Percentiles rank a stretch among this genome's conserved stretches.
phyloP scores from a whole-genome alignment of 1,140 invertebrate species.

The Aphidius ervi region DNA sequence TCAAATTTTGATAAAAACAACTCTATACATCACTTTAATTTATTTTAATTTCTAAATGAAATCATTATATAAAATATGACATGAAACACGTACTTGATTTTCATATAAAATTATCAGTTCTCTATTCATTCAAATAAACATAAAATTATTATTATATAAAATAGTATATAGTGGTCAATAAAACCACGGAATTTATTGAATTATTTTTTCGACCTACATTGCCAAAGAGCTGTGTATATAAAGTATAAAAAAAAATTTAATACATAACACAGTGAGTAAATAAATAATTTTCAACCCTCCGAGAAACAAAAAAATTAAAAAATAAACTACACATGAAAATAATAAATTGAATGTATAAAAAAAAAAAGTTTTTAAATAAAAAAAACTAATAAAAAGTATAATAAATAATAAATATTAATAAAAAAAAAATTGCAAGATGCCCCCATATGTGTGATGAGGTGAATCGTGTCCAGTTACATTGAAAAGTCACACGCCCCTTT shows the following conservation, averaged over 20 bases:
- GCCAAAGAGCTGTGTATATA: background rate
- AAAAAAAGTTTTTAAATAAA: too few relatives aligned
- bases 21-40: too few relatives aligned
- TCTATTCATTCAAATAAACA: too few relatives aligned
- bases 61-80: too few relatives aligned
- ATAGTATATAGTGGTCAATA: conserved; percentile 2
- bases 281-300: background rate
- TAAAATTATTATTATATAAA: background rate
- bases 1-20: too few relatives aligned
- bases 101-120: background rate
- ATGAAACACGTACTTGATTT: background rate
- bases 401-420: conserved; percentile 1
- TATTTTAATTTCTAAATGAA: too few relatives aligned
- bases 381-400: background rate
- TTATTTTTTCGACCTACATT: conserved; percentile 9
- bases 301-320: background rate
- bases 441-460: conserved; percentile 1
- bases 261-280: background rate
- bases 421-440: conserved; percentile 9
- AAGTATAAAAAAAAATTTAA: too few relatives aligned
- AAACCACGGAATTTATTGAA: conserved; percentile 9
- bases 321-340: background rate
- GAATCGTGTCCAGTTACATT: conserved; percentile 24
- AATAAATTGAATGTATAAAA: too few relatives aligned
- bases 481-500: conserved; percentile 26